phyloP scores from a whole-genome alignment of 2,888 invertebrate species.

The Pollenia amentaria region DNA sequence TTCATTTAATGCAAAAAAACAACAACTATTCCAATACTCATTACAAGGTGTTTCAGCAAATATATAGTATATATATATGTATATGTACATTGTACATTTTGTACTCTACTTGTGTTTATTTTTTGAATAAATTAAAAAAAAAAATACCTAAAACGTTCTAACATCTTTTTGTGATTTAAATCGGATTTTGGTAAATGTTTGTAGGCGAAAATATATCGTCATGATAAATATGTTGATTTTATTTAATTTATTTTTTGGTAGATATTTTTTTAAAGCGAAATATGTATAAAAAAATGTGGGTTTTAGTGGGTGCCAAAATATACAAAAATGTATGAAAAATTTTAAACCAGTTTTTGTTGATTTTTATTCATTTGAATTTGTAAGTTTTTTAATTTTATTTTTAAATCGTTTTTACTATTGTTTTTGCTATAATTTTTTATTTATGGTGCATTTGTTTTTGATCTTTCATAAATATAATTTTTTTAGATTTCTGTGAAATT shows the following conservation, averaged over 20 bases:
- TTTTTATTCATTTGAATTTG: not conserved
- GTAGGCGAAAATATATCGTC: slow-evolving; percentile 66
- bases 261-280: slow-evolving; percentile 45
- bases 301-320: slow-evolving; percentile 70
- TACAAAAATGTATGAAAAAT: slow-evolving; percentile 58
- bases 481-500: slow-evolving; percentile 8
- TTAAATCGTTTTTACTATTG: not conserved
- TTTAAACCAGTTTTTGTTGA: slow-evolving; percentile 65
- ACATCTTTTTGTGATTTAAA: slow-evolving; percentile 49
- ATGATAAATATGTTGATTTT: slow-evolving; percentile 63
- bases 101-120: no score
- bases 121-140: not conserved
- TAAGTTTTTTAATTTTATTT: not conserved
- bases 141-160: slow-evolving; percentile 42
- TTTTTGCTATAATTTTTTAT: slow-evolving; percentile 17
- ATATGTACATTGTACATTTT: no score
- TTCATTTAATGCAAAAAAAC: not conserved
- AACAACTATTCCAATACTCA: not conserved
- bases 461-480: not conserved
- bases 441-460: slow-evolving; percentile 28
- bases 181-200: slow-evolving; percentile 57
- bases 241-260: slow-evolving; percentile 46
- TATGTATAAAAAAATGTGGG: slow-evolving; percentile 47
- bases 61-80: not conserved
- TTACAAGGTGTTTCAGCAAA: slow-evolving; percentile 45